Evolutionary conservation across 2,797 vertebrate species (phyloP).

Genomic region (Urocyon cinereoargenteus): DNA sequence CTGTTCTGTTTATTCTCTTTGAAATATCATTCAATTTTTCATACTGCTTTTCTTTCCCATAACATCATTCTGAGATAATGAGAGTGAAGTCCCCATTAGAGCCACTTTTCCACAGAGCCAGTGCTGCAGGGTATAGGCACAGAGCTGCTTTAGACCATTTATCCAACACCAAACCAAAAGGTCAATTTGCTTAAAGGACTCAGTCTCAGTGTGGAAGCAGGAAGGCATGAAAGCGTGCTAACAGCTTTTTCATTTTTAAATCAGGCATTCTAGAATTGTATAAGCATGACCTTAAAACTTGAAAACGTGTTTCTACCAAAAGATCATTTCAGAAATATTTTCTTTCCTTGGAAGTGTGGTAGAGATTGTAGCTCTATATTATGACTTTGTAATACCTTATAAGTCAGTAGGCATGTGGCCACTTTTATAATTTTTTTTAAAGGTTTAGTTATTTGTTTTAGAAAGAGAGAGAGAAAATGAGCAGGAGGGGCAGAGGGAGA

Average conservation of each 20-base stretch:
- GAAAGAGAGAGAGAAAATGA: background rate
- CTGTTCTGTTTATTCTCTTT: slow-evolving; percentile 57
- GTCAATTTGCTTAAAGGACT: slow-evolving; percentile 55
- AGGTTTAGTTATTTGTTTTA: background rate
- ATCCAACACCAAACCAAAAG: slow-evolving; percentile 48
- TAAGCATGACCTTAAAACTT: slow-evolving; percentile 64
- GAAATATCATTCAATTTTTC: slow-evolving; percentile 68
- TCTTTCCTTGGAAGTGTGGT: slow-evolving; percentile 81
- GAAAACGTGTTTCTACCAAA: slow-evolving; percentile 60
- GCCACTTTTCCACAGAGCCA: slow-evolving; percentile 27
- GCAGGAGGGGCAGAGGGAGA: background rate
- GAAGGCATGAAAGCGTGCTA: background rate
- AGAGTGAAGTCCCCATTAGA: slow-evolving; percentile 66
- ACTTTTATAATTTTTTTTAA: slow-evolving; percentile 47
- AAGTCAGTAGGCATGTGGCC: slow-evolving; percentile 54
- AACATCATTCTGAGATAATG: slow-evolving; percentile 67
- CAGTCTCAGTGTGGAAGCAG: background rate
- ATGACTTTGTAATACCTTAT: slow-evolving; percentile 70
- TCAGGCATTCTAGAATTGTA: slow-evolving; percentile 23
- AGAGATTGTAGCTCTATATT: slow-evolving; percentile 65
- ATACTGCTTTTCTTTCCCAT: slow-evolving; percentile 58
- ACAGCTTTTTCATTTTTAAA: slow-evolving; percentile 45
- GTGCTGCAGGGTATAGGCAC: slow-evolving; percentile 19
- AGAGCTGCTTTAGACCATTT: slow-evolving; percentile 40
- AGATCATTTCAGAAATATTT: slow-evolving; percentile 79